Evolutionary conservation across 2,797 vertebrate genomes (phyloP).

Genomic region (Fistularia tabacaria): DNA sequence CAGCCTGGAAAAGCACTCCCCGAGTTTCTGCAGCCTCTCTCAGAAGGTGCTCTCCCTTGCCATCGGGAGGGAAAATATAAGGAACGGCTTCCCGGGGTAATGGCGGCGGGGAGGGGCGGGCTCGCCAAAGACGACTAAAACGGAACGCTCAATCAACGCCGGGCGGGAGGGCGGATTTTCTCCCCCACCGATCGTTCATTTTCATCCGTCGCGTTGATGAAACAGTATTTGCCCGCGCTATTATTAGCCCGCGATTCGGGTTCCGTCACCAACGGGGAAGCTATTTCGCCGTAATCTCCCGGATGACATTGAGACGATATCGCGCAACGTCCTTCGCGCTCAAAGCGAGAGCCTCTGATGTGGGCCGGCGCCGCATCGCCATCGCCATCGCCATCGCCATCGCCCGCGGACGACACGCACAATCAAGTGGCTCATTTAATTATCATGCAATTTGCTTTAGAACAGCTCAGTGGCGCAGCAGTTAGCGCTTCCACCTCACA

Average conservation of each 20-base stretch:
- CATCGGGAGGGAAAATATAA: too few relatives aligned
- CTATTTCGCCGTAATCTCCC: constrained; percentile 54
- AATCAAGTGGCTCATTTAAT: constrained; percentile 62
- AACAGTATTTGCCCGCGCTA: constrained; percentile 53
- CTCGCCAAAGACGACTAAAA: too few relatives aligned
- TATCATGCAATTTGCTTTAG: constrained; percentile 54
- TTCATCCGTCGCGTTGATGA: constrained; percentile 40
- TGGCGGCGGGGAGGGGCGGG: too few relatives aligned
- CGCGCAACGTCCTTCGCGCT: neutral
- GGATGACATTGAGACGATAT: constrained; percentile 63
- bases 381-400: constrained; percentile 37
- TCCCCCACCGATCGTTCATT: constrained; percentile 36
- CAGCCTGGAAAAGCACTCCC: too few relatives aligned
- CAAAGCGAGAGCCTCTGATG: neutral
- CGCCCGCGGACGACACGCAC: constrained; percentile 47
- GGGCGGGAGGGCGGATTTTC: neutral
- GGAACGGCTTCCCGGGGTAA: too few relatives aligned
- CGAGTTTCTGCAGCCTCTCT: too few relatives aligned
- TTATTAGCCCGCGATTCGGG: constrained; percentile 56
- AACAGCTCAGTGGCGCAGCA: too few relatives aligned
- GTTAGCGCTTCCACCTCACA: too few relatives aligned
- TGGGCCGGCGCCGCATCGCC: too few relatives aligned
- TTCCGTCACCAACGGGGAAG: constrained; percentile 54
- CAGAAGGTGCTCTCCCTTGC: too few relatives aligned
- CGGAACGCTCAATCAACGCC: too few relatives aligned